Base-by-base conservation (phyloP, 2,797 vertebrate genomes). In the Ara ararauna region DNA sequence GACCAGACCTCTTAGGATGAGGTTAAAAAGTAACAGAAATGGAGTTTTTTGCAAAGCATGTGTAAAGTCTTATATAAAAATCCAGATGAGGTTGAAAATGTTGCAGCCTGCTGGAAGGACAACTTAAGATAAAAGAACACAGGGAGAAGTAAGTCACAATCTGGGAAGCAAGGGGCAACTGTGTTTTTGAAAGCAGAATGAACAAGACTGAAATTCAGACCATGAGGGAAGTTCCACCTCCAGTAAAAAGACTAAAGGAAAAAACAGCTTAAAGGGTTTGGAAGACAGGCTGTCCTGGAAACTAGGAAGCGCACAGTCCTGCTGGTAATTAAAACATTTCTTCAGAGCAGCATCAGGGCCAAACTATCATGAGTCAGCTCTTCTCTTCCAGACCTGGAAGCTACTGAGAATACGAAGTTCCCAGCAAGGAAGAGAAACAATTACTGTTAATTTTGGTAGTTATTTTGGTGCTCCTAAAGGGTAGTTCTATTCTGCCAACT, bases 381-480 rank as follows among this genome's bases (percentile, higher is more conserved):
- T 66, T 1, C 20, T 72, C 42, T 72, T 91, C 51, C 76, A 86
- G 80, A 68, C 61, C 65, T 91, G 79, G 70, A 83, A 94, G 78
- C 36, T 71, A 61, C 32, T 36, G 47, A 38, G 58, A 90, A 32
- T 81, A 29, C 10, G 21, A 74, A 67, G 19, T 87, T 94, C 56
- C 62, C 75, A 83, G 38, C 76, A 71, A 94, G 54, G 54, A 93
- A 92, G 27, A 91, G 23, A 68, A 94, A 54, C 45, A 78, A 93
- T 91, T 90, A 62, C 56, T 7, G 1, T 88, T 83, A 50, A 80
- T 94, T 85, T 74, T 60, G 20, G 14, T 62, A 74, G 75, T 94
- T 82, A 56, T 38, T 85, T 71, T 47, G 19, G 26, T 87, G 53
- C 65, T 92, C 45, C 36, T 29, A 38, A 68, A 79, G 45, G 56